Evolutionary conservation across 2,888 invertebrate species (phyloP).

Genomic region (Eupithecia dodoneata): DNA sequence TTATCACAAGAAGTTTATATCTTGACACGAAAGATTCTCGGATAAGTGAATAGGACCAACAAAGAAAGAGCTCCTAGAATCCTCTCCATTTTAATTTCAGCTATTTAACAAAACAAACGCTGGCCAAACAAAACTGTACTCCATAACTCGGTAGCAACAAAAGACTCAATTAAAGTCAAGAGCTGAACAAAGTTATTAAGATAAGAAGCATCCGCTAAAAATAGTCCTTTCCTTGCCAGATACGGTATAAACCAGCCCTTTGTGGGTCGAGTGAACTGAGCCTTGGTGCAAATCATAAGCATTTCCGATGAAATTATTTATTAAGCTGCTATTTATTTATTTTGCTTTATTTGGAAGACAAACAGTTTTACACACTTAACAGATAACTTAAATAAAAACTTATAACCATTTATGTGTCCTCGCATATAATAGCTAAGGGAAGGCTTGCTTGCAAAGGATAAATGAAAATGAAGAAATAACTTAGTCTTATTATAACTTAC

Average conservation of each 20-base stretch:
- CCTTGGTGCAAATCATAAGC: conserved; percentile 43
- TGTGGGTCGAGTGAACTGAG: conserved; percentile 56
- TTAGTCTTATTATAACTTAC: no score
- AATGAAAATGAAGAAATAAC: no score
- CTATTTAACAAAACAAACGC: conserved; percentile 27
- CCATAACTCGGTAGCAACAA: conserved; percentile 46
- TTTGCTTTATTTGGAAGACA: no score
- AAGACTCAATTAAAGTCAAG: conserved; percentile 60
- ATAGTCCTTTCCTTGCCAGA: conserved; percentile 53
- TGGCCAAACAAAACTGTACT: conserved; percentile 34
- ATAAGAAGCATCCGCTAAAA: conserved; percentile 62
- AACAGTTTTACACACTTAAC: no score
- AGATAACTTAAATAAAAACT: no score
- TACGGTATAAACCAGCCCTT: conserved; percentile 56
- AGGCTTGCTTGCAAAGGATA: no score
- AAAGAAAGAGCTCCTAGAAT: background rate
- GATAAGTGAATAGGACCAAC: background rate
- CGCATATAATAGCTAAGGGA: no score
- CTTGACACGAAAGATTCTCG: background rate
- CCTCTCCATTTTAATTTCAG: conserved; percentile 23
- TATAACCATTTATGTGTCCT: no score
- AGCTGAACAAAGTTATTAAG: conserved; percentile 61
- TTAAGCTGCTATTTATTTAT: no score
- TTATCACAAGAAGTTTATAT: background rate
- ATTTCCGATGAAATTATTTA: background rate